Conservation (phyloP, 2,888 invertebrate genomes). For the Phalera bucephala region DNA sequence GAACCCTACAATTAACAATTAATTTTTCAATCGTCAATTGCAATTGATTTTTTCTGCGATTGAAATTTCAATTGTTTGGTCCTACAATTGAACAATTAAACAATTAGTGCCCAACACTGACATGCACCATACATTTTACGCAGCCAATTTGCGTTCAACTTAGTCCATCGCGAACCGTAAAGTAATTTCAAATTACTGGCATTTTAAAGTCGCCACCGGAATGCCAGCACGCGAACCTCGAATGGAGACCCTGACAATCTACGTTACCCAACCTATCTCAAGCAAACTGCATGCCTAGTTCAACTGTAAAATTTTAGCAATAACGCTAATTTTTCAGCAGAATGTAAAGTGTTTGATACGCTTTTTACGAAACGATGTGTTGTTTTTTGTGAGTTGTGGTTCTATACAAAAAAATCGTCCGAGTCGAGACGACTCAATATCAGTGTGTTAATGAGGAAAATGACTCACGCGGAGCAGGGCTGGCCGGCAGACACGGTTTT, state of each 20-base stretch:
- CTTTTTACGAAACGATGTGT: too few relatives aligned
- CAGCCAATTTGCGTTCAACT: not conserved
- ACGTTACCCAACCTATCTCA: not conserved
- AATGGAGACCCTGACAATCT: not conserved
- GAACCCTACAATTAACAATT: too few relatives aligned
- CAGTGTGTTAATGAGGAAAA: constrained; percentile 23
- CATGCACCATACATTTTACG: not conserved
- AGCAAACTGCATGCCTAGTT: too few relatives aligned
- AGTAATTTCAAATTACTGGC: constrained; percentile 4
- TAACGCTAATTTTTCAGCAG: too few relatives aligned
- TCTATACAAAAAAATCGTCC: constrained; percentile 6
- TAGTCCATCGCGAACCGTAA: not conserved
- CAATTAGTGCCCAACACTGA: too few relatives aligned
- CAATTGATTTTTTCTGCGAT: too few relatives aligned
- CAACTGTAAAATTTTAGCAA: too few relatives aligned
- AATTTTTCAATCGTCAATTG: too few relatives aligned
- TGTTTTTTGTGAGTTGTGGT: constrained; percentile 2
- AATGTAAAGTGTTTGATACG: too few relatives aligned
- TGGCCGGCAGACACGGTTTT: constrained; percentile 18
- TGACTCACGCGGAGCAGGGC: constrained; percentile 18
- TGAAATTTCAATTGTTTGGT: too few relatives aligned
- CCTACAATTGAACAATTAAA: too few relatives aligned
- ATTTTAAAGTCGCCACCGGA: constrained; percentile 2
- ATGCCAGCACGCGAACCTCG: not conserved
- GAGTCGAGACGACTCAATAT: constrained; percentile 18